phyloP scores from a whole-genome alignment of 2,113 vertebrate species.

The Gnathonemus echidnorhynchus region DNA sequence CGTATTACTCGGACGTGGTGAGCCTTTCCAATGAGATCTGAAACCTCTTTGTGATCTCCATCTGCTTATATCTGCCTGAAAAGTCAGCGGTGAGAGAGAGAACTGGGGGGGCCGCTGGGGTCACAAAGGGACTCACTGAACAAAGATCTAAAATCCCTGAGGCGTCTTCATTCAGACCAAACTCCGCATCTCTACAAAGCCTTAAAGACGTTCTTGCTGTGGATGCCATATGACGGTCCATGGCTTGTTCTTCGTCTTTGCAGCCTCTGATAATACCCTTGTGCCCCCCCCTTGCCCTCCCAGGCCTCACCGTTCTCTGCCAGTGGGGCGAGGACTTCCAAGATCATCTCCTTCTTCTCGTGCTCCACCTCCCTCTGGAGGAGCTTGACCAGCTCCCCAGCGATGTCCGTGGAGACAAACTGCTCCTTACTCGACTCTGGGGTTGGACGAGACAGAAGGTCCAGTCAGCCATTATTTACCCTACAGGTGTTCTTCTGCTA shows the following conservation, averaged over 20 bases:
- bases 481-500: neutral
- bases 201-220: neutral
- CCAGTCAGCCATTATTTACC: neutral
- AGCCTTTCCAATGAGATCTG: neutral
- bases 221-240: neutral
- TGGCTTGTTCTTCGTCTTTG: neutral
- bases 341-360: slow-evolving; percentile 97
- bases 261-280: neutral
- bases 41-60: neutral
- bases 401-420: slow-evolving; percentile 90
- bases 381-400: slow-evolving; percentile 87
- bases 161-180: neutral
- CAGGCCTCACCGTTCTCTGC: slow-evolving; percentile 81
- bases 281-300: neutral
- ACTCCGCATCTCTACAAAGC: neutral
- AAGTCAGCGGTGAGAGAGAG: neutral
- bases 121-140: neutral
- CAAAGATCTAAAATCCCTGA: neutral
- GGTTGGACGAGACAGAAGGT: neutral
- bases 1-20: neutral
- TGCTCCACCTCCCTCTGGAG: slow-evolving; percentile 93
- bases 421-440: slow-evolving; percentile 97
- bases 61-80: neutral
- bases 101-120: neutral
- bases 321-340: slow-evolving; percentile 91